Conservation (phyloP, 2,797 vertebrate species). For the Eidolon dupreanum region DNA sequence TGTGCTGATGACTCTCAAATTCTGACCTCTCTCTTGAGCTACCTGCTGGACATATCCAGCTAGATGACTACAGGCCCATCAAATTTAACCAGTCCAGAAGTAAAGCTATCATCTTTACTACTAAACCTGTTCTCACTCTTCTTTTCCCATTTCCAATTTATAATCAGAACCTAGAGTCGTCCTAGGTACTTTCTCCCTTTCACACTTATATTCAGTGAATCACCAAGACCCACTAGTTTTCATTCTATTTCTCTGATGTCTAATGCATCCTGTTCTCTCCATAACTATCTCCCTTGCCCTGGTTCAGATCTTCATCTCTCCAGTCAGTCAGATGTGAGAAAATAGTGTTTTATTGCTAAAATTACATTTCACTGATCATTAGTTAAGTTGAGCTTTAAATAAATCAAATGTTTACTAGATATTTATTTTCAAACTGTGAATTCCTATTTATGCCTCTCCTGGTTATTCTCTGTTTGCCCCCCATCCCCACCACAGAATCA, state of each 20-base stretch:
- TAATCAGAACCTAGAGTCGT: background rate
- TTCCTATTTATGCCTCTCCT: background rate
- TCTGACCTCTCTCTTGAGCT: background rate
- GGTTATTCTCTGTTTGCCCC: background rate
- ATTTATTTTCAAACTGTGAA: background rate
- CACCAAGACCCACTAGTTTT: background rate
- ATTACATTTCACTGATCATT: background rate
- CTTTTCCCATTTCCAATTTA: background rate
- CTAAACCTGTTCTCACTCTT: background rate
- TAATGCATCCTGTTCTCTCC: background rate
- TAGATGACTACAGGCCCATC: background rate
- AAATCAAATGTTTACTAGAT: background rate
- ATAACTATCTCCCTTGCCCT: background rate
- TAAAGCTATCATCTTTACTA: background rate
- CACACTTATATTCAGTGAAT: background rate
- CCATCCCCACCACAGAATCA: background rate
- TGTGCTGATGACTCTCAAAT: background rate
- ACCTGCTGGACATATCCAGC: background rate
- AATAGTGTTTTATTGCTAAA: background rate
- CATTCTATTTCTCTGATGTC: background rate
- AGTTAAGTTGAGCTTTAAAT: background rate
- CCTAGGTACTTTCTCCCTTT: background rate
- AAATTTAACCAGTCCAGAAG: background rate
- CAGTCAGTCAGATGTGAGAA: background rate
- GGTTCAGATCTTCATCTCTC: background rate